Conservation (phyloP, 30 jellyfish, hydroid and myxozoan species). For the Aurelia coerulea region DNA sequence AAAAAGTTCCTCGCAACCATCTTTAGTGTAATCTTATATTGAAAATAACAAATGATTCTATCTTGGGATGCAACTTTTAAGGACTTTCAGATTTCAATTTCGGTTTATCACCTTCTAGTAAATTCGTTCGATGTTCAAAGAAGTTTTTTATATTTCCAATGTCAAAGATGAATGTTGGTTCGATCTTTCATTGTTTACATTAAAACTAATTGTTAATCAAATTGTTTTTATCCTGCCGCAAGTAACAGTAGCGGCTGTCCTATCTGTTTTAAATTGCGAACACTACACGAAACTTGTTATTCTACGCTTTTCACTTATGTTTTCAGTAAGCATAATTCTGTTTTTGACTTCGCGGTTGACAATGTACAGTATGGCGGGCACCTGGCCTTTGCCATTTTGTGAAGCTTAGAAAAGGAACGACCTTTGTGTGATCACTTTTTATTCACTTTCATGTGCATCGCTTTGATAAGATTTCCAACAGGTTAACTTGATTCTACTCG, state of each 20-base stretch:
- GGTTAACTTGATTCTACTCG: neutral
- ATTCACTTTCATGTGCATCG: neutral
- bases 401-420: neutral
- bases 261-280: neutral
- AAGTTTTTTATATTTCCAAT: too few species aligned
- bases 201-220: neutral
- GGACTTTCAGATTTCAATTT: too few species aligned
- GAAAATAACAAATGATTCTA: too few species aligned
- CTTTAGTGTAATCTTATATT: too few species aligned
- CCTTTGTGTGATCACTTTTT: neutral
- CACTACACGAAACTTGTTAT: neutral
- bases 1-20: too few species aligned
- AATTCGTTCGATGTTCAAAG: too few species aligned
- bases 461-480: conserved; percentile 8
- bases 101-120: too few species aligned
- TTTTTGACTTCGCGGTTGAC: conserved; percentile 25
- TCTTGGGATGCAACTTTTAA: too few species aligned
- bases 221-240: conserved; percentile 8
- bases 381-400: conserved; percentile 34
- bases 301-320: neutral
- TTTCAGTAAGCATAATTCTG: conserved; percentile 10
- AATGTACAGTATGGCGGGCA: conserved; percentile 43
- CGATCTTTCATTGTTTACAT: neutral
- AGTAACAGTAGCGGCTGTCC: conserved; percentile 3
- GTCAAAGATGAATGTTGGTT: too few species aligned